phyloP scores from a whole-genome alignment of 2,888 invertebrate species.

The Trichopoda pennipes region DNA sequence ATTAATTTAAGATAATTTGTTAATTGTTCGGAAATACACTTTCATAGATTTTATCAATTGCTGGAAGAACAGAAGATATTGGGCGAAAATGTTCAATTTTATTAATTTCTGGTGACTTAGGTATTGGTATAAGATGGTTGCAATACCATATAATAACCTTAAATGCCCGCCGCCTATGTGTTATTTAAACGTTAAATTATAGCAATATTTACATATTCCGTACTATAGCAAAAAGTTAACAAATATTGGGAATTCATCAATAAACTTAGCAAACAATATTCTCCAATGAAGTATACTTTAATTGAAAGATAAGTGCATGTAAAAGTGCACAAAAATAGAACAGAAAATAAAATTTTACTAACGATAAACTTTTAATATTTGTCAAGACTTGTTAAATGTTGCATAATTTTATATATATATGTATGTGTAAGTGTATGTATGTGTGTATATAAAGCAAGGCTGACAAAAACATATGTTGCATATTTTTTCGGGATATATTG shows the following conservation, averaged over 20 bases:
- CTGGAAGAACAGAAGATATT: no score
- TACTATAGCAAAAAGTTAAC: conserved; percentile 17
- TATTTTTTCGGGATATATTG: conserved; percentile 30
- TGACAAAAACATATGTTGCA: conserved; percentile 65
- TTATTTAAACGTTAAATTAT: conserved; percentile 43
- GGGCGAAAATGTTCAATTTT: no score
- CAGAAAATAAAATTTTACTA: conserved; percentile 39
- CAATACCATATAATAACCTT: not conserved
- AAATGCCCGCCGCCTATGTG: not conserved
- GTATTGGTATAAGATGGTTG: no score
- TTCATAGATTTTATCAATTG: no score
- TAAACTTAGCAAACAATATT: conserved; percentile 24
- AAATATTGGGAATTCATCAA: conserved; percentile 36
- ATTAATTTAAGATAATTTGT: no score
- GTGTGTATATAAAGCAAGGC: not conserved
- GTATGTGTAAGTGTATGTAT: no score
- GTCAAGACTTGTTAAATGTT: conserved; percentile 49
- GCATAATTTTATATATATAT: not conserved
- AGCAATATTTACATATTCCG: conserved; percentile 25
- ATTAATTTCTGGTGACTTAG: no score
- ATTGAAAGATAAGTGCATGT: conserved; percentile 26
- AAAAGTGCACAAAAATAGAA: conserved; percentile 20
- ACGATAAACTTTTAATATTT: conserved; percentile 63
- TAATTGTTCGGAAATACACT: no score
- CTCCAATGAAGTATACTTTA: conserved; percentile 12